Conservation (phyloP, 2,797 vertebrate species). For the Oreortyx pictus region DNA sequence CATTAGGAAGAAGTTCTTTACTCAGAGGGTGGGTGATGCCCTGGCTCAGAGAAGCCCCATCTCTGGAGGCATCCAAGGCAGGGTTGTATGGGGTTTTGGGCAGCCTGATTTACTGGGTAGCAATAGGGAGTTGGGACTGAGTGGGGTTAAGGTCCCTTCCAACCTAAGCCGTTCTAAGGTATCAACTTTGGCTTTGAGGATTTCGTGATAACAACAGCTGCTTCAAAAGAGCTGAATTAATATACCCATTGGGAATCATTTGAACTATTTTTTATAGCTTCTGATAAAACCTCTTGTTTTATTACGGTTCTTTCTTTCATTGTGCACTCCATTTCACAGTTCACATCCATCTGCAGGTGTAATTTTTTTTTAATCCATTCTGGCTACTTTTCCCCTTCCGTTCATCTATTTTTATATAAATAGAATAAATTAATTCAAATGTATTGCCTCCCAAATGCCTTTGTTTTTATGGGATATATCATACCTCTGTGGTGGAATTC, state of each 20-base stretch:
- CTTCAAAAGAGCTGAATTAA: neutral
- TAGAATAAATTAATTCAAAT: neutral
- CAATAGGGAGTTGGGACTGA: no score
- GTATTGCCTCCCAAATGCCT: neutral
- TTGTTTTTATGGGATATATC: neutral
- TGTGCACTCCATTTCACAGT: neutral
- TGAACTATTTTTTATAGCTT: neutral
- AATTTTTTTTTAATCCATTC: neutral
- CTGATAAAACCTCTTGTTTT: neutral
- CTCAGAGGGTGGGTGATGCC: no score
- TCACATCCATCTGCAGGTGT: neutral
- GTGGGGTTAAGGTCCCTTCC: no score
- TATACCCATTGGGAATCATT: neutral
- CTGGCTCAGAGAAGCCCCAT: no score
- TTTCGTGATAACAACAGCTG: neutral
- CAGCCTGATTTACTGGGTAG: no score
- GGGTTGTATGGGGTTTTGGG: no score
- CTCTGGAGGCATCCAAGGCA: no score
- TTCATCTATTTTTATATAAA: neutral
- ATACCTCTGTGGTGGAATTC: neutral
- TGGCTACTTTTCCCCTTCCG: neutral
- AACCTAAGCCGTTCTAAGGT: no score
- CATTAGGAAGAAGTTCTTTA: no score
- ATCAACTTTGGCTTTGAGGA: neutral
- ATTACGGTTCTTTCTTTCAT: neutral